phyloP scores from a whole-genome alignment of 1,140 invertebrate genomes.

The Harpegnathos saltator region DNA sequence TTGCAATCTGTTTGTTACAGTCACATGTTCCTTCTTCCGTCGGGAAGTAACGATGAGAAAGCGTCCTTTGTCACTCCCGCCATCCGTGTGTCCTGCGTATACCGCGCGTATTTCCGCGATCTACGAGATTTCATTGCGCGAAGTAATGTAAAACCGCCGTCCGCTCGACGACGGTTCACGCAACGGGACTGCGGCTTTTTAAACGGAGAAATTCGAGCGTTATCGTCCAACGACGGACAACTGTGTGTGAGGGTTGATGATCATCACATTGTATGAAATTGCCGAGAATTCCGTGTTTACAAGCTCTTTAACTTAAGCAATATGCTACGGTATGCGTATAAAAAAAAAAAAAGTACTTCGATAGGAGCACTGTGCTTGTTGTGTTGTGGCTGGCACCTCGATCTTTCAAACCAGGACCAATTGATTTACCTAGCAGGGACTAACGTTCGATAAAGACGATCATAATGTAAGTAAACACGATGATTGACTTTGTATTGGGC shows the following conservation, averaged over 20 bases:
- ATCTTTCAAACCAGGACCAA: slow-evolving; percentile 70
- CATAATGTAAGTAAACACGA: slow-evolving; percentile 46
- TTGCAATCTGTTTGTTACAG: background rate
- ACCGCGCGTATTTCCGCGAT: background rate
- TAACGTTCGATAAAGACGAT: slow-evolving; percentile 61
- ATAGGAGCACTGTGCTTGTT: slow-evolving; percentile 78
- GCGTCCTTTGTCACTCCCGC: no score
- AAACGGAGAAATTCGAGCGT: slow-evolving; percentile 1
- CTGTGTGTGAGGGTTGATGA: background rate
- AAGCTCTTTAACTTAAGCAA: slow-evolving; percentile 78
- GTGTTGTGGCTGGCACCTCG: slow-evolving; percentile 75
- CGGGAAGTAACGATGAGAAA: background rate
- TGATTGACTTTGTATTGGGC: slow-evolving; percentile 57
- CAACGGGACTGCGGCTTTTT: slow-evolving; percentile 6
- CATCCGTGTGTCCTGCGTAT: background rate
- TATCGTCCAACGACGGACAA: background rate
- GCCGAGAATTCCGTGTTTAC: slow-evolving; percentile 69
- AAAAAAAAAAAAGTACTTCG: slow-evolving; percentile 73
- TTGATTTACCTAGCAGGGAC: slow-evolving; percentile 68
- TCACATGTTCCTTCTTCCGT: background rate
- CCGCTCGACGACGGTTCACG: background rate
- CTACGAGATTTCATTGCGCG: background rate
- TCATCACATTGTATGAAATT: slow-evolving; percentile 33
- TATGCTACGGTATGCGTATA: slow-evolving; percentile 71
- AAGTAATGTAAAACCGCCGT: background rate